Base-by-base conservation (phyloP, 2,888 invertebrate species). In the Hirtodrosophila duncani region DNA sequence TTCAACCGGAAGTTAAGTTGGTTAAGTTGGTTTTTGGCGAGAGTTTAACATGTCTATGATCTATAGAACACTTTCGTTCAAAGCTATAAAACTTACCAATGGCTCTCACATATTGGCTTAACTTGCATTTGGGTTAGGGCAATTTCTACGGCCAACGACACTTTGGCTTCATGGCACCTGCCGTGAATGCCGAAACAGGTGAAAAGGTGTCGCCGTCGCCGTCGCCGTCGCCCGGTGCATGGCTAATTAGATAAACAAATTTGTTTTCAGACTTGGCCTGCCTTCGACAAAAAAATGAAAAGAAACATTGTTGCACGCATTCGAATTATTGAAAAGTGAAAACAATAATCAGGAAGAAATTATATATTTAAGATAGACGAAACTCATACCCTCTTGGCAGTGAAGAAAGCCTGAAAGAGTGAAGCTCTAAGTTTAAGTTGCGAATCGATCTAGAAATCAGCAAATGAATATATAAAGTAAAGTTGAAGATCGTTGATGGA, bases 191-290 rank as follows among this genome's bases (percentile, higher is more conserved):
- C 10, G 55, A 72, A 60, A 33, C 60, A 77, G 64, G 72, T 77
- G 78, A 72, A 72, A 72, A 68, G 41, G 57, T 42, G 38, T 37
- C 27, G 36, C 17, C 21, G 11, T 20, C 33, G 31, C 18, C 21
- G 57, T 53, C 53, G 68, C 51, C 61, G 66, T 63, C 67, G 69
- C 71, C 61, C 58, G 39, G 33, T 58, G 75, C 75, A 75, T 75
- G 57, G 65, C 72, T 77, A 75, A 75, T 77, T 77, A 77, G 74
- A 70, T 69, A 72, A 75, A 79, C 68, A 79, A 77, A 69, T 78
- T 70, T 49, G 30, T 20, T 39, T 14, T 27, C 20, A 18, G 10
- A n/a, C 5, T 29, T 3, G n/a, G n/a, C n/a, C 13, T 29, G 29
- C 18, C 14, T 14, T 29, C 4, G 16, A 14, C 13, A 11, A 8